These are phyloP conservation scores for Sarcophaga bullata DNA, from an alignment of 1,140 invertebrate species.

Conservation along the genomic window DNA sequence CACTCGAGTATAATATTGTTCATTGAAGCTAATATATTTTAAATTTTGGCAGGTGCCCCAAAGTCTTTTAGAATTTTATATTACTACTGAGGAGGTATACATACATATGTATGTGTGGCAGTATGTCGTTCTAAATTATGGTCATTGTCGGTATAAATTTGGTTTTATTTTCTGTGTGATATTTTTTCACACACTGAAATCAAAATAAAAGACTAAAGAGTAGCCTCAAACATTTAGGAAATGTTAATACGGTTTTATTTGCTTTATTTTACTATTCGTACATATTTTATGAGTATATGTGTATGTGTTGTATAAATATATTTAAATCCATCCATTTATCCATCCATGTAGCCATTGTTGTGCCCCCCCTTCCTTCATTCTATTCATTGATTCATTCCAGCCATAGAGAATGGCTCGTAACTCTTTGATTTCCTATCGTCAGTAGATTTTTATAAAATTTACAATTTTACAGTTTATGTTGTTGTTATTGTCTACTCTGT, in stretches of 20 bases:
- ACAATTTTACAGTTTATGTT: not conserved
- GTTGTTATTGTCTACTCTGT: not conserved
- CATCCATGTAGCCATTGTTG: too few species aligned
- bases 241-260: not conserved
- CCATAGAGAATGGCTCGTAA: conserved; percentile 18
- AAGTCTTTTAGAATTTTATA: conserved; percentile 25
- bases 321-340: conserved; percentile 13
- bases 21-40: not conserved
- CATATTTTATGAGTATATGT: not conserved
- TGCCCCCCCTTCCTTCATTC: not conserved
- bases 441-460: not conserved
- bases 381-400: not conserved
- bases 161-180: not conserved
- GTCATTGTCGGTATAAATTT: not conserved
- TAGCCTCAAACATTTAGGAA: conserved; percentile 12
- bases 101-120: not conserved
- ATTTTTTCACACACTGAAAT: conserved; percentile 1
- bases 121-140: not conserved
- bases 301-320: conserved; percentile 9
- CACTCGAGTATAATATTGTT: not conserved
- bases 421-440: conserved; percentile 21
- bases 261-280: not conserved
- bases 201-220: not conserved
- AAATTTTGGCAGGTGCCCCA: conserved; percentile 18
- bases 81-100: not conserved